Conservation (phyloP, 1,140 invertebrate genomes). For the Zaprionus camerounensis region DNA sequence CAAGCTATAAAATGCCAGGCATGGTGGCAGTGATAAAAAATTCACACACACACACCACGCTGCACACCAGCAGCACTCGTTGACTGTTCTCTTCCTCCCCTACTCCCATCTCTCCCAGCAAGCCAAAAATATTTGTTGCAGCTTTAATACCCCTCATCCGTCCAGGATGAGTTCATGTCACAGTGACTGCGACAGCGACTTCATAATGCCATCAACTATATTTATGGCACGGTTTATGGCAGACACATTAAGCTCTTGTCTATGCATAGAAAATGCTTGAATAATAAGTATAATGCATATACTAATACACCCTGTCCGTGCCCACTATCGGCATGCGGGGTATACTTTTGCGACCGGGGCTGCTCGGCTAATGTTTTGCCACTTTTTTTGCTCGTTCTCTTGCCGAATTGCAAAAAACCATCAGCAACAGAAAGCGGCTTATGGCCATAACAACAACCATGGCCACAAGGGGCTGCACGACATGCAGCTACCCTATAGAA, state of each 20-base stretch:
- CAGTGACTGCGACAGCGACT: background rate
- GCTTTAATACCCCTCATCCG: background rate
- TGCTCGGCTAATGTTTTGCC: slow-evolving; percentile 5
- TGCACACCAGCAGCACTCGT: background rate
- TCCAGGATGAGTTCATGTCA: background rate
- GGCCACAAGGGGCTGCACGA: background rate
- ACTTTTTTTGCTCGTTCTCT: slow-evolving; percentile 10
- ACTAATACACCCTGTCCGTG: background rate
- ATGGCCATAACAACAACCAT: background rate
- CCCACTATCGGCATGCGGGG: background rate
- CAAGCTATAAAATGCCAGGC: background rate
- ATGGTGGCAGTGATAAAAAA: background rate
- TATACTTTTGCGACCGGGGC: background rate
- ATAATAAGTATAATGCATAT: background rate
- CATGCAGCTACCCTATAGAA: background rate
- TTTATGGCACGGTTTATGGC: background rate
- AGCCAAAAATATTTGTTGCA: too few species aligned
- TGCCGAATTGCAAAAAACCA: slow-evolving; percentile 4
- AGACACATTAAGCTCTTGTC: background rate
- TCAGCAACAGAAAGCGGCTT: slow-evolving; percentile 12
- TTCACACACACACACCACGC: background rate
- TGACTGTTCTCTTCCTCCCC: background rate
- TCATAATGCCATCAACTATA: background rate
- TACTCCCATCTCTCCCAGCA: background rate
- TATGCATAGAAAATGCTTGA: background rate